These are phyloP conservation scores for Lophotriccus pileatus DNA, from an alignment of 2,797 vertebrate genomes.

Conservation along the genomic window DNA sequence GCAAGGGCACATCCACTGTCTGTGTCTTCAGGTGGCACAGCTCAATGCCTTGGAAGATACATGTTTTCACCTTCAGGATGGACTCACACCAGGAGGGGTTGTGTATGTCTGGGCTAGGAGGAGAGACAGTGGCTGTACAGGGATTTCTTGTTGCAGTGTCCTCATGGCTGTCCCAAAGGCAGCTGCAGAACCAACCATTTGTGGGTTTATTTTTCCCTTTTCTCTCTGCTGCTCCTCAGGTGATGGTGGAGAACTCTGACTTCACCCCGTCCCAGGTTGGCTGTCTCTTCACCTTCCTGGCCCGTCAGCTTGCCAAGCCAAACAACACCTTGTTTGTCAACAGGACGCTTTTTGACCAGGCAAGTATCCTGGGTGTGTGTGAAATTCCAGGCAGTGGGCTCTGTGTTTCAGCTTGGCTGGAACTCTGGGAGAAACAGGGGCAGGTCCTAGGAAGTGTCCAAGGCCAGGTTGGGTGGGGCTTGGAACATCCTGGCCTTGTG, in stretches of 20 bases:
- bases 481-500: background rate
- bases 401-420: background rate
- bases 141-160: background rate
- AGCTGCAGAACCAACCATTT: background rate
- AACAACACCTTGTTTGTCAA: conserved; percentile 98
- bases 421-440: background rate
- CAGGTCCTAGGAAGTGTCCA: background rate
- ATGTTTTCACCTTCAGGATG: background rate
- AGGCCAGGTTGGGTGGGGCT: background rate
- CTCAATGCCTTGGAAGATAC: background rate
- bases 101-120: background rate
- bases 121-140: background rate
- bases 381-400: background rate
- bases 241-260: conserved; percentile 98
- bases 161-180: background rate
- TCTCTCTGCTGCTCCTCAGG: conserved; percentile 73
- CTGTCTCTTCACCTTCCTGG: conserved; percentile 95
- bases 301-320: conserved; percentile 93
- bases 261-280: conserved; percentile 97
- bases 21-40: background rate
- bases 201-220: background rate
- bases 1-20: background rate
- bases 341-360: conserved; percentile 97
- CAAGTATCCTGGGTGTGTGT: conserved; percentile 23
- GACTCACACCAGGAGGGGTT: background rate